Evolutionary conservation across 2,113 vertebrate genomes (phyloP).

Genomic region (Ia io): DNA sequence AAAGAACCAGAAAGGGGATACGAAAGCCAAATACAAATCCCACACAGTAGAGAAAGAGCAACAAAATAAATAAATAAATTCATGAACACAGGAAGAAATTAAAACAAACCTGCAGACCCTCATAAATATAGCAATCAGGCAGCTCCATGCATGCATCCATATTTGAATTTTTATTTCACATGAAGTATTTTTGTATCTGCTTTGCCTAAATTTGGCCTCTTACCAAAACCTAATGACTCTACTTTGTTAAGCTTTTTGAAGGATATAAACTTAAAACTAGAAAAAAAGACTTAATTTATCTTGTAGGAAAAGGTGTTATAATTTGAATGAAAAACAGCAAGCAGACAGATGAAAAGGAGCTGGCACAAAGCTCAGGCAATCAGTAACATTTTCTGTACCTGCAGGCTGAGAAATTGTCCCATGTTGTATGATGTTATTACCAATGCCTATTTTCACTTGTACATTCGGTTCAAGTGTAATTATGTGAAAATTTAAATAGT

Average conservation of each 20-base stretch:
- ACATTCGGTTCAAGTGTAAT: slow-evolving; percentile 64
- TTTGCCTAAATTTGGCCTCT: slow-evolving; percentile 76
- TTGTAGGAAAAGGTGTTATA: slow-evolving; percentile 70
- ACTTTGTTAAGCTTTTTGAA: slow-evolving; percentile 76
- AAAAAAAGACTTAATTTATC: slow-evolving; percentile 67
- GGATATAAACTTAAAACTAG: slow-evolving; percentile 70
- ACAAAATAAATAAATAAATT: slow-evolving; percentile 43
- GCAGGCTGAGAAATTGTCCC: slow-evolving; percentile 68
- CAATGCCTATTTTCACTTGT: slow-evolving; percentile 62
- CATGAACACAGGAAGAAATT: slow-evolving; percentile 70
- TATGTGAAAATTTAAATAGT: slow-evolving; percentile 68
- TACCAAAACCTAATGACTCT: slow-evolving; percentile 74
- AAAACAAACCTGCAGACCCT: slow-evolving; percentile 71
- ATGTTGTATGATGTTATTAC: slow-evolving; percentile 70
- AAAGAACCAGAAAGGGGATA: slow-evolving; percentile 44
- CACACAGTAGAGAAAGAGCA: slow-evolving; percentile 22
- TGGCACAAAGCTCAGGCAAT: slow-evolving; percentile 66
- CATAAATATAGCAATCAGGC: slow-evolving; percentile 70
- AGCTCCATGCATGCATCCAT: slow-evolving; percentile 54
- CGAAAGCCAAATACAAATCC: slow-evolving; percentile 35
- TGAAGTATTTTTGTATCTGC: slow-evolving; percentile 68
- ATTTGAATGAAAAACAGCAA: slow-evolving; percentile 76
- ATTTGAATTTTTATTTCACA: slow-evolving; percentile 73
- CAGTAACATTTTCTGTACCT: slow-evolving; percentile 64
- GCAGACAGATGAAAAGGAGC: slow-evolving; percentile 70